These are phyloP conservation scores for Vollenhovia emeryi DNA, from an alignment of 1,140 invertebrate genomes.

Conservation along the genomic window DNA sequence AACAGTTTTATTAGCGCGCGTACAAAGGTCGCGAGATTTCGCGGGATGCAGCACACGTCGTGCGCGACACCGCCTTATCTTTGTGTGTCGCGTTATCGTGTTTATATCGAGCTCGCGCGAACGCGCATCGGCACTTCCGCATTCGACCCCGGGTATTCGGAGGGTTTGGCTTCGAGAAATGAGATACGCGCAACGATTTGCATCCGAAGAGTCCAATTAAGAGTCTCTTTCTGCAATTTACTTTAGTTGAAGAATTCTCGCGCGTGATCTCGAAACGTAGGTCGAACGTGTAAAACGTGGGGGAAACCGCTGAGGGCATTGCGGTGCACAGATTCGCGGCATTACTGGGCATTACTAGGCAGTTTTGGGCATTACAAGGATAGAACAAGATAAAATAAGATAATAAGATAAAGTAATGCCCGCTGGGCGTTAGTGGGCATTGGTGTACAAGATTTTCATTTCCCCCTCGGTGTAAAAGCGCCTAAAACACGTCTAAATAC, in stretches of 20 bases:
- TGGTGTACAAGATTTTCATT: too few relatives aligned
- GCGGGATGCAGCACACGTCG: not conserved
- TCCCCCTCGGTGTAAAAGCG: too few relatives aligned
- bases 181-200: not conserved
- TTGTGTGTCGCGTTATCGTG: constrained; percentile 23
- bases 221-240: not conserved
- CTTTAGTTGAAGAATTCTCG: not conserved
- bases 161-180: not conserved
- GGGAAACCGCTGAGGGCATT: too few relatives aligned
- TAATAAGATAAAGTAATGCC: too few relatives aligned
- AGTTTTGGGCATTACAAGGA: too few relatives aligned
- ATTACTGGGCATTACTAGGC: too few relatives aligned
- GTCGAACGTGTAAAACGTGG: not conserved
- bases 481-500: not conserved
- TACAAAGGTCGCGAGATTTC: constrained; percentile 10
- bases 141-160: not conserved
- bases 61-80: constrained; percentile 16
- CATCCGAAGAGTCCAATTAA: not conserved
- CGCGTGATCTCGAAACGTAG: not conserved
- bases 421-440: too few relatives aligned
- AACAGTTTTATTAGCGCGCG: not conserved
- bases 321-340: too few relatives aligned
- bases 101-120: not conserved
- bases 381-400: too few relatives aligned
- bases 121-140: not conserved